phyloP scores from a whole-genome alignment of 2,888 invertebrate species.

The Tenthredo notha region DNA sequence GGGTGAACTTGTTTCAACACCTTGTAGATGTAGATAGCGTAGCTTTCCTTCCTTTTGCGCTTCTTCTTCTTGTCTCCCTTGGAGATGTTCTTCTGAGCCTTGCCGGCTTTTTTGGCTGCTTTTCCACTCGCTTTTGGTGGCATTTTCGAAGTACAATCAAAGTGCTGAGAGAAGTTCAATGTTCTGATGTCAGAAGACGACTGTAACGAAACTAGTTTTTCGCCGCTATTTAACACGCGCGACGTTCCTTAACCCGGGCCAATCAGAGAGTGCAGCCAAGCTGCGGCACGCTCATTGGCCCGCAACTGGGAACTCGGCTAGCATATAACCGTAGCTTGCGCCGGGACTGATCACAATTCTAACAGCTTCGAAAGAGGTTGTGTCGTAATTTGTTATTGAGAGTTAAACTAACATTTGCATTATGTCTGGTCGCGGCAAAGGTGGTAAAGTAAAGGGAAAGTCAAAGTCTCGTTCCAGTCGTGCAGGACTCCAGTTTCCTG shows the following conservation, averaged over 20 bases:
- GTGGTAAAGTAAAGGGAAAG: constrained; percentile 78
- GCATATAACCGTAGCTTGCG: neutral
- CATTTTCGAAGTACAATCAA: constrained; percentile 61
- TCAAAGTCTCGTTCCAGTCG: constrained; percentile 80
- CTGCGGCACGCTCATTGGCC: constrained; percentile 31
- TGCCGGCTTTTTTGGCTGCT: constrained; percentile 79
- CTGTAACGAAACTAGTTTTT: neutral
- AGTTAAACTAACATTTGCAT: neutral
- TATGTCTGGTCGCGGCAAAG: constrained; percentile 70
- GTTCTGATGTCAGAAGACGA: neutral
- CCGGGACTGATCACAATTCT: neutral
- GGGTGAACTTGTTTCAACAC: constrained; percentile 81
- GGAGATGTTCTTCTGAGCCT: constrained; percentile 75
- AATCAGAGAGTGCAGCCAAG: constrained; percentile 17
- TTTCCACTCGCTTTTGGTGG: constrained; percentile 76
- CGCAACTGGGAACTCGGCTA: no score
- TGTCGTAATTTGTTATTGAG: neutral
- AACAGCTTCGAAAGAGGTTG: neutral
- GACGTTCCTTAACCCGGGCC: neutral
- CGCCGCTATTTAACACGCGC: neutral
- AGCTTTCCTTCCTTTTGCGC: constrained; percentile 76
- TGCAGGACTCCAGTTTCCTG: constrained; percentile 83
- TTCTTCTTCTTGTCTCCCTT: constrained; percentile 76
- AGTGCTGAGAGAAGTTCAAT: neutral
- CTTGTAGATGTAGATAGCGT: constrained; percentile 79